Base-by-base conservation (phyloP, 2,888 invertebrate species). In the Luperina testacea region DNA sequence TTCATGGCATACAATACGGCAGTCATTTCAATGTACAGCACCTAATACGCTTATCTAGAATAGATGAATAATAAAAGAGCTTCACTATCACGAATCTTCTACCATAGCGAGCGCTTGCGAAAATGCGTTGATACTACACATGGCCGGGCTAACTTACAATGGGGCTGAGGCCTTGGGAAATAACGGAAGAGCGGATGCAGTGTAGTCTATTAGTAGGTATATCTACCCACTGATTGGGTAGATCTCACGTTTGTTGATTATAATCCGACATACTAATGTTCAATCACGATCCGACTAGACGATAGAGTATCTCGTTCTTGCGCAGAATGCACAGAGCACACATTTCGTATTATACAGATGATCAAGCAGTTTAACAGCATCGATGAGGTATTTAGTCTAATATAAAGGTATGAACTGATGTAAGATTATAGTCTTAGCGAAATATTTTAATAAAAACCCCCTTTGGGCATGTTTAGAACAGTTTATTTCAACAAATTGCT, bases 401-500 rank as follows among this genome's bases (percentile, higher is more conserved):
- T 64, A 8, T 24, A 63, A 5, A 15, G 15, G 27, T 64, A 27
- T 17, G 24, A 24, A 27, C 27, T n/a, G 42, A 20, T 27, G n/a
- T 73, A 15, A 65, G 42, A 53, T n/a, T 71, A 24, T 0, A 63
- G n/a, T 15, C 11, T 3, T 45, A 32, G 20, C 38, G 0, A 38
- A 64, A 53, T 72, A 65, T 57, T 77, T 20, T 3, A 70, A 53
- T 3, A 76, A 77, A 76, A 75, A 13, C 2, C 4, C 4, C 2
- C 20, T 76, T 13, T n/a, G 17, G 38, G 20, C 1, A 76, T 65
- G 9, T 57, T 15, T 20, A n/a, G 4, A 48, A 57, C 6, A 57
- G 15, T 85, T 90, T 88, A 93, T 90, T 92, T 93, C 9, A 95
- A 85, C 81, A 96, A 91, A 86, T 94, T 94, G 81, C 93, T 92